Evolutionary conservation across 2,113 vertebrate species (phyloP), one percentile per base, ranked within the genome.

Genomic region (Halichoerus grypus): DNA sequence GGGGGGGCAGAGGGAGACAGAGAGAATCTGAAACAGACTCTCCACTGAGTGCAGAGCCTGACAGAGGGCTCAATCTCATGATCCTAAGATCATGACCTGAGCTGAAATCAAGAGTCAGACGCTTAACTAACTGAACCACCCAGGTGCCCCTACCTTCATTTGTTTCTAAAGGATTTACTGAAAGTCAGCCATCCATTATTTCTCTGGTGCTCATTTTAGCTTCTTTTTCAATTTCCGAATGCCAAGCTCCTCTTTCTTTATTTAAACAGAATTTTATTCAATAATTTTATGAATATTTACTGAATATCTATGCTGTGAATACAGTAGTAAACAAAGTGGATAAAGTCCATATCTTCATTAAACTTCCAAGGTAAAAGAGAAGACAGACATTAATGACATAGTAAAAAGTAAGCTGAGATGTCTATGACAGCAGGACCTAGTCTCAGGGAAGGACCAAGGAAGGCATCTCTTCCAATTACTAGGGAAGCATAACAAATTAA

Each of bases 171-270:
- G 24, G 6, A 81, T 61, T 88, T 88, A n/a, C 71, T 57, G 26
- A 71, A 69, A 91, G 46, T 46, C 46, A 90, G 14, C 49, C 39
- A 84, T 14, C 67, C 4, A 59, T 59, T 72, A 36, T 33, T 59
- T 86, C 63, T 55, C 31, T 57, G 39, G 26, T 80, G 31, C 9
- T 96, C 42, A 81, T 92, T 91, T 79, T 87, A 86, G 65, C 31
- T 93, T 91, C 13, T 84, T 13, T 95, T 88, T 85, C 9, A 79
- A 74, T 61, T 88, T 96, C 14, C 72, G 51, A 97, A 33, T 88
- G 42, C 31, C 33, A 90, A 21, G 4, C 26, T 94, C 7, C 16
- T 82, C 77, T 71, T 93, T 59, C 18, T 26, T 93, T 91, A 91
- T 55, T 15, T 63, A 53, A 86, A 85, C 14, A 91, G 21, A 95